Evolutionary conservation across 2,888 invertebrate genomes (phyloP).

Genomic region (Euplagia quadripunctaria): DNA sequence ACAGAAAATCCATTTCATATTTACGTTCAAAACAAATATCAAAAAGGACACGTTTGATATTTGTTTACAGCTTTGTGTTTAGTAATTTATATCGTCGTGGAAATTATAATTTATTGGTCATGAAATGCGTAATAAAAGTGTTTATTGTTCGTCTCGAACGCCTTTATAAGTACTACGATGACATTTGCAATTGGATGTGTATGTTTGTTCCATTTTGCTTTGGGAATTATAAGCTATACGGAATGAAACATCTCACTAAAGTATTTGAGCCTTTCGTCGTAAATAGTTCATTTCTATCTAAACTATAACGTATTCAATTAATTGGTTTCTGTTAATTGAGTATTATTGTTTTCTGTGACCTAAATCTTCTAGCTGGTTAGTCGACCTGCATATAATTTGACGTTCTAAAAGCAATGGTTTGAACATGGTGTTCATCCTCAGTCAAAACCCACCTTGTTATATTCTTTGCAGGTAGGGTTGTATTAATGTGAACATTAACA

Average conservation of each 20-base stretch:
- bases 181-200: conserved; percentile 26
- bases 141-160: conserved; percentile 55
- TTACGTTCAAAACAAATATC: conserved; percentile 26
- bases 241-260: not conserved
- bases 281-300: not conserved
- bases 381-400: too few species aligned
- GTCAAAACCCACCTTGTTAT: too few species aligned
- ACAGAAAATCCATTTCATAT: conserved; percentile 18
- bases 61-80: conserved; percentile 19
- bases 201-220: conserved; percentile 12
- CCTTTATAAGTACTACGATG: conserved; percentile 28
- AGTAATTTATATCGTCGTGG: conserved; percentile 54
- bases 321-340: not conserved
- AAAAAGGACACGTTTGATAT: conserved; percentile 2
- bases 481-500: too few species aligned
- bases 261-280: not conserved
- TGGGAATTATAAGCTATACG: not conserved
- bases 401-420: too few species aligned
- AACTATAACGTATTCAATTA: not conserved
- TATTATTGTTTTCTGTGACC: too few species aligned
- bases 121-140: conserved; percentile 58
- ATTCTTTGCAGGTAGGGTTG: too few species aligned
- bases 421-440: too few species aligned
- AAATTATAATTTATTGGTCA: conserved; percentile 64
- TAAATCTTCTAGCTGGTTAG: too few species aligned